These are phyloP conservation scores for Arion vulgaris DNA, from an alignment of 1,140 invertebrate species.

Conservation along the genomic window DNA sequence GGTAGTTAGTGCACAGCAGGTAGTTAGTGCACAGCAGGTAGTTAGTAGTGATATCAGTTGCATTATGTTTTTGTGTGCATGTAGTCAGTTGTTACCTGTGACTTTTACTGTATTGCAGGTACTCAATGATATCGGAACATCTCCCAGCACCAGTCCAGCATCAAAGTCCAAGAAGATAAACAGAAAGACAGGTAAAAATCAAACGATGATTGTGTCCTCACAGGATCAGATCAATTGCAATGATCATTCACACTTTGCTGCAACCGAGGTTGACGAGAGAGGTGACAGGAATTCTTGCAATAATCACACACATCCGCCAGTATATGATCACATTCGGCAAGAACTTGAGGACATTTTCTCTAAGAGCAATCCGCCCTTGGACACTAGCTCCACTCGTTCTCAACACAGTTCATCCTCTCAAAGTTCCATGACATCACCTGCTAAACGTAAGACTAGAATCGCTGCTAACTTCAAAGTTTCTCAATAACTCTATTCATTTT, in stretches of 20 bases:
- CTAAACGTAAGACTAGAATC: conserved; percentile 31
- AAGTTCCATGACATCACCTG: conserved; percentile 14
- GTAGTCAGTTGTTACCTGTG: background rate
- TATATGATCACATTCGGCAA: background rate
- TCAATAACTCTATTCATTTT: too few species aligned
- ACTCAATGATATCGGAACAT: background rate
- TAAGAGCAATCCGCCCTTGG: conserved; percentile 3
- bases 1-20: too few species aligned
- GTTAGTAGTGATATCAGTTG: background rate
- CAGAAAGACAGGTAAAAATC: background rate
- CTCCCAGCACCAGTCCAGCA: background rate
- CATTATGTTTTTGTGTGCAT: too few species aligned
- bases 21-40: background rate
- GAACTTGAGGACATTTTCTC: conserved; percentile 12
- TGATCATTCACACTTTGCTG: background rate
- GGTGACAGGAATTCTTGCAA: background rate
- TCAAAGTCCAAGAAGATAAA: background rate
- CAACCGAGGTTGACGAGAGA: background rate
- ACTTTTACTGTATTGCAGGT: background rate
- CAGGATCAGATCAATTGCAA: background rate
- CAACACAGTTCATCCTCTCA: conserved; percentile 25
- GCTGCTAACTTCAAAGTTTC: conserved; percentile 20
- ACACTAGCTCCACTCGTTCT: conserved; percentile 28
- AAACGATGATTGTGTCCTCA: background rate
- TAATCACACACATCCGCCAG: background rate